Base-by-base conservation (phyloP, 2,888 invertebrate genomes). In the Parnassius mnemosyne region DNA sequence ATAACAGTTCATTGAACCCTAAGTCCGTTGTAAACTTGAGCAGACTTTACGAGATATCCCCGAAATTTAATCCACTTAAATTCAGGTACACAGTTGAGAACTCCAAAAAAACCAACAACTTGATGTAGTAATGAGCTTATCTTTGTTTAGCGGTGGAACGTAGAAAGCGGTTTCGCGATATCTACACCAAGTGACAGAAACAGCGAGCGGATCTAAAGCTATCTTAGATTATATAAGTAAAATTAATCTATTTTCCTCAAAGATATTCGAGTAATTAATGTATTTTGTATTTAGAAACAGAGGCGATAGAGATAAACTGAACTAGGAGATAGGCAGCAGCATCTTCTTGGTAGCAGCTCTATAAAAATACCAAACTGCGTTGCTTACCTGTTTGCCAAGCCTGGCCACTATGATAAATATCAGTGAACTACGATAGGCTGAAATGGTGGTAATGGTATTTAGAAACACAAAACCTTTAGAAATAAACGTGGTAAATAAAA, bases 31-130 rank as follows among this genome's bases (percentile, higher is more conserved):
- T 42, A 63, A 69, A 69, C 66, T 62, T 64, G 57, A 57, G 66
- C 66, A 68, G 52, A 51, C 66, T 67, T 72, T 66, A 57, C 68
- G 71, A 75, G 71, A 74, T 73, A 61, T n/a, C 72, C 76, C 73
- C 77, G 77, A 73, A 76, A 80, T 78, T 77, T 85, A 87, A 87
- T 87, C 83, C 81, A 82, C 79, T 84, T 83, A 80, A 75, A 84
- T 82, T 85, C 81, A 74, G 68, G 75, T 79, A 78, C 83, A 84
- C 78, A 79, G 68, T 70, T 71, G 75, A 68, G 67, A 75, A 78
- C 75, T 76, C 73, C 68, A 73, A 73, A 66, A 75, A 73, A 75
- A 77, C 80, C 85, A 76, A 79, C 85, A 80, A 80, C 77, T 82
- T 80, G 78, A 79, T 77, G 79, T 78, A 78, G 81, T 81, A 83